phyloP scores from a whole-genome alignment of 2,797 vertebrate species.

The Ciconia nigra region DNA sequence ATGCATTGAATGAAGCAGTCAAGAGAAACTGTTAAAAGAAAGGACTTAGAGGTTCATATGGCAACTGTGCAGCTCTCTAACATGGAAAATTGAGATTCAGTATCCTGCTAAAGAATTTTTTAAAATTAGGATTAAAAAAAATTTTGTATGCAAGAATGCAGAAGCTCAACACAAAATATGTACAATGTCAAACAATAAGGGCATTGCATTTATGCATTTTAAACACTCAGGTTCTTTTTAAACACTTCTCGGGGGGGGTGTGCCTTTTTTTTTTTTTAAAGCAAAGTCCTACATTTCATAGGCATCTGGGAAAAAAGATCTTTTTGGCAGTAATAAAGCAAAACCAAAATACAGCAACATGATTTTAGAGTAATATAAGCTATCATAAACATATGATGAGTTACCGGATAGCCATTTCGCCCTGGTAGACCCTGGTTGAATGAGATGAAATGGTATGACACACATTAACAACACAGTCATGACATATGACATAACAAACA shows the following conservation, averaged over 20 bases:
- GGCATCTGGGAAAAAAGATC: not conserved
- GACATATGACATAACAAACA: constrained; percentile 44
- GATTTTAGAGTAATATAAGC: not conserved
- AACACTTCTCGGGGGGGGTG: not conserved
- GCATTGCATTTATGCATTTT: not conserved
- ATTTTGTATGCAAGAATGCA: not conserved
- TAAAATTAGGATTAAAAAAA: not conserved
- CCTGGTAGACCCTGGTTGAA: constrained; percentile 69
- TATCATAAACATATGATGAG: constrained; percentile 36
- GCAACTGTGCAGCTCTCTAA: not conserved
- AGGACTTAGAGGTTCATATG: not conserved
- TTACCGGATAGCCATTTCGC: constrained; percentile 70
- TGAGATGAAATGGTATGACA: constrained; percentile 69
- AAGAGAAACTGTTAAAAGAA: not conserved
- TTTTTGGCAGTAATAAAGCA: not conserved
- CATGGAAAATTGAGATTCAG: not conserved
- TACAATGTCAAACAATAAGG: not conserved
- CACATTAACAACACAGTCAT: constrained; percentile 54
- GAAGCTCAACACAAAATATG: not conserved
- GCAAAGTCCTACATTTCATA: not conserved
- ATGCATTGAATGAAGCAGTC: not conserved
- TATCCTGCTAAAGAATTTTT: not conserved
- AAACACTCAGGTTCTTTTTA: not conserved
- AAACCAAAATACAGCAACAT: not conserved
- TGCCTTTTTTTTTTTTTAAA: not conserved